Base-by-base conservation (phyloP, 2,888 invertebrate genomes). In the Calameuta pallipes region DNA sequence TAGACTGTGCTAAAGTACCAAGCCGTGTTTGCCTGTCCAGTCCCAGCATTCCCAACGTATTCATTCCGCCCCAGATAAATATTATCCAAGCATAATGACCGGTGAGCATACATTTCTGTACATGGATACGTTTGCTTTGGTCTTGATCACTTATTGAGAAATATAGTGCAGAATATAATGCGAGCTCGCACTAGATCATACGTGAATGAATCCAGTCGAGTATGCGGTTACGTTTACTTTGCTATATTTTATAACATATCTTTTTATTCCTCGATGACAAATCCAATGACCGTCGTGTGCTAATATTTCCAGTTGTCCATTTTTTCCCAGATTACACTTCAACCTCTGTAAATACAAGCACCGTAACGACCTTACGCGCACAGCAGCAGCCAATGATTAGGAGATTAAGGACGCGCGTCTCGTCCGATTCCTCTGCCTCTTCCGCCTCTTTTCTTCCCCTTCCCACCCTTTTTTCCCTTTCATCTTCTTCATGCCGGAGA, bases 301-400 rank as follows among this genome's bases (percentile, higher is more conserved):
- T 83, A 81, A 81, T 82, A 83, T 82, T 83, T 82, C 83, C 82
- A 83, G 84, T 83, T 83, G 81, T 76, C 79, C 82, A 79, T 80
- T 83, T 78, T 80, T 77, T 80, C 80, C 78, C 15, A 12, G 56
- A 56, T 9, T 2, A 15, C 23, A 9, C 56, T 56, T 9, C 56
- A 23, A 9, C 9, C 23, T 56, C 56, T 23, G 56, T 15, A 23
- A 23, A 23, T 56, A 56, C 23, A 23, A 56, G 56, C 23, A 56
- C 56, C 23, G 23, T 56, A 56, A 56, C 56, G 56, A 56, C 23
- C 56, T 56, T 56, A 56, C 56, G 23, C 56, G 23, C 56, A 2
- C 23, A 56, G 56, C 56, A 56, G 56, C 23, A 56, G 56, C 56
- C 76, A 36, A 35, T 23, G 75, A 75, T 36, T 31, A 37, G 36